Evolutionary conservation across 2,113 vertebrate genomes (phyloP).

Genomic region (Canis aureus): DNA sequence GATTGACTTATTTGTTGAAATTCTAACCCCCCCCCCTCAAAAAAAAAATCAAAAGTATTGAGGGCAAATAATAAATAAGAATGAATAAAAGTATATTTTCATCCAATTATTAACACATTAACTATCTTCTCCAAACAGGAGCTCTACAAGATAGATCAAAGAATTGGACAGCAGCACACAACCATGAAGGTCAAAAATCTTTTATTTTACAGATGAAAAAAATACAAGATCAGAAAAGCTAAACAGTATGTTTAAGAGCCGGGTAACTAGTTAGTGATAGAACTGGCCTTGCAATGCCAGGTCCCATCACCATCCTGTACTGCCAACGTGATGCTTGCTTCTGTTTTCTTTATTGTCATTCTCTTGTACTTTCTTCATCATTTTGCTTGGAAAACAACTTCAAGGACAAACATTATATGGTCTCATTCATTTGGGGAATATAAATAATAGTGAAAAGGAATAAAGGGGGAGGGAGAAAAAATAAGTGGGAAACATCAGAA

Average conservation of each 20-base stretch:
- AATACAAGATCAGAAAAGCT: not conserved
- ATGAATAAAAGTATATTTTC: not conserved
- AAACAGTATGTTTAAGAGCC: not conserved
- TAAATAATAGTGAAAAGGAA: too few species aligned
- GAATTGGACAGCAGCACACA: not conserved
- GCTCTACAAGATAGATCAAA: not conserved
- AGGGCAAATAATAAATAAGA: not conserved
- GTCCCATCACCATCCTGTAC: not conserved
- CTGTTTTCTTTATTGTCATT: not conserved
- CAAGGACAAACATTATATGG: not conserved
- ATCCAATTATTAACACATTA: not conserved
- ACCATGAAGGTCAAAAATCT: not conserved
- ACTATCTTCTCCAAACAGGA: not conserved
- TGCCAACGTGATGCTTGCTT: not conserved
- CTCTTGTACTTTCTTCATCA: not conserved
- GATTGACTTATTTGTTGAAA: constrained; percentile 21
- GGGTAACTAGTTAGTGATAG: not conserved
- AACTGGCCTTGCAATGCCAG: not conserved
- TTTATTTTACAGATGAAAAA: not conserved
- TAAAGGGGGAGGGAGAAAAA: too few species aligned
- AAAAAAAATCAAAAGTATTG: not conserved
- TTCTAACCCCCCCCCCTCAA: not conserved
- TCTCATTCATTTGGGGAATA: too few species aligned
- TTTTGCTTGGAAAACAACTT: not conserved
- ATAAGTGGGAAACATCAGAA: too few species aligned